Evolutionary conservation across 2,888 invertebrate species (phyloP), one percentile per base, ranked within the genome.

Genomic region (Tryphoninae sp.): DNA sequence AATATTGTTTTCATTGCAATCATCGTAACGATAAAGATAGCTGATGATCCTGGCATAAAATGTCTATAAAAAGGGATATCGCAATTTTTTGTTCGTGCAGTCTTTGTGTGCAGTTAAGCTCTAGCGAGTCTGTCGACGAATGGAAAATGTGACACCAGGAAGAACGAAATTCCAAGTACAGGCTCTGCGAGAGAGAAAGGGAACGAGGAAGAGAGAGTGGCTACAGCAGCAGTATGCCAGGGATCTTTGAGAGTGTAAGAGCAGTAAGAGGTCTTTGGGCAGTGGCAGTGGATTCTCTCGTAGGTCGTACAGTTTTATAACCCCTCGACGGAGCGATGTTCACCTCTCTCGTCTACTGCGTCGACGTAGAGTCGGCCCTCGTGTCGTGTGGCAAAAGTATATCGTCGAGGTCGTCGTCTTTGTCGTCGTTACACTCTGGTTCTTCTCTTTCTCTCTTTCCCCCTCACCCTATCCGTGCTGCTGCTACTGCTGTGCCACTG

Each of bases 231-330:
- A 61, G 49, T 53, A 53, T 69, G 45, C 8, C 23, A 16, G 62
- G 22, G 62, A 53, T 62, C 62, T 78, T 76, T 76, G 68, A 64
- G 58, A 68, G 62, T 68, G 72, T 76, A 59, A 42, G 55, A 72
- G 71, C 55, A 61, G 59, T 49, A 45, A 80, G 69, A 62, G 76
- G 72, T 68, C 68, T 76, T 42, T 42, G 61, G 16, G 19, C 58
- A 40, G 68, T 62, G 33, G 64, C 77, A 69, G 76, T 77, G 73
- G 61, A 77, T 73, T 77, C 58, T 82, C 79, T 73, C 67, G 72
- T 76, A 82, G 79, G 82, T 82, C 82, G 69, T 82, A 79, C 76
- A 79, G 73, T 82, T 82, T 82, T 82, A 82, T 59, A 76, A 65
- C 61, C 73, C 59, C 59, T 69, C 73, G 76, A 79, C 62, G 73